phyloP scores from a whole-genome alignment of 2,797 vertebrate genomes.

The Somateria mollissima region DNA sequence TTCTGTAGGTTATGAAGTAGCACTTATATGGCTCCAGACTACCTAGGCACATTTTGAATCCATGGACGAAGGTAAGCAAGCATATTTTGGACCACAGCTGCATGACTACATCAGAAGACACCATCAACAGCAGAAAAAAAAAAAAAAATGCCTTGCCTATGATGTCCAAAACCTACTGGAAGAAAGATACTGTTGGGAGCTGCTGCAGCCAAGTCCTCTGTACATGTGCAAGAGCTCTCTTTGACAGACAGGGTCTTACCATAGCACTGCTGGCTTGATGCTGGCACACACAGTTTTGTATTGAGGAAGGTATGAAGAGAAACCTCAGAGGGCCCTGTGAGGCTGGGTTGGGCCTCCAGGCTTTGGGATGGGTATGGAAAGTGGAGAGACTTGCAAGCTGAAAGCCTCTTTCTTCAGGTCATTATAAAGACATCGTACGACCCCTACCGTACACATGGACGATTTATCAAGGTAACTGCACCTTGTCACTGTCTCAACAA shows the following conservation, averaged over 20 bases:
- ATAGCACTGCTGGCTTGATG: not conserved
- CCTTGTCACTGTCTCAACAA: not conserved
- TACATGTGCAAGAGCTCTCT: not conserved
- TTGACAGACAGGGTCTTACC: not conserved
- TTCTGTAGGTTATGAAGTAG: not conserved
- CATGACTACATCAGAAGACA: not conserved
- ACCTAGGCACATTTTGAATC: not conserved
- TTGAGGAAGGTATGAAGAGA: not conserved
- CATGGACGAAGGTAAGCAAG: not conserved
- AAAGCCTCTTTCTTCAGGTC: not conserved
- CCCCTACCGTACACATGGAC: not conserved
- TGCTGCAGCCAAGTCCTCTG: not conserved
- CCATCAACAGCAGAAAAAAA: not conserved
- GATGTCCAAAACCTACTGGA: not conserved
- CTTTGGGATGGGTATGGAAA: not conserved
- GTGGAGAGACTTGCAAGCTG: not conserved
- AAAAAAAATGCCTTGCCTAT: rapidly evolving
- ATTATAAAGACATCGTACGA: not conserved
- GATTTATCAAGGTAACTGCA: not conserved
- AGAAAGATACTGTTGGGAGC: not conserved
- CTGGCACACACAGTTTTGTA: not conserved
- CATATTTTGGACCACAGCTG: not conserved
- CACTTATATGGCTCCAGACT: not conserved
- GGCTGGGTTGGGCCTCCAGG: not conserved
- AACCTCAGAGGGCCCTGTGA: not conserved